Evolutionary conservation across 2,113 vertebrate species (phyloP).

Genomic region (Elachura formosa): DNA sequence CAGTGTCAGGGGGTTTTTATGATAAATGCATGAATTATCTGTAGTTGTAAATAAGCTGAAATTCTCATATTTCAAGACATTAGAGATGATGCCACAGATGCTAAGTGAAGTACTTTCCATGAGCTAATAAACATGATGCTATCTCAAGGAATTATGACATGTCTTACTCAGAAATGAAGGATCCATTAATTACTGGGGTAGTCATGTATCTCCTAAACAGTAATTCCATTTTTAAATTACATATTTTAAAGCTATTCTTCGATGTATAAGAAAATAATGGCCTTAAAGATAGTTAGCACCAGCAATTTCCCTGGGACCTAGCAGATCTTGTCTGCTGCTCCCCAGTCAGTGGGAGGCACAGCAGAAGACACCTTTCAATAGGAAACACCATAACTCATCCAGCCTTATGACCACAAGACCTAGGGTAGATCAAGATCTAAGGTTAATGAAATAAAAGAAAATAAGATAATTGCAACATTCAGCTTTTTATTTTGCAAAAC

Average conservation of each 20-base stretch:
- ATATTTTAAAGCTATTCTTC: conserved; percentile 13
- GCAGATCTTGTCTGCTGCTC: background rate
- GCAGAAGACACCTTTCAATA: background rate
- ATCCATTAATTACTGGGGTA: background rate
- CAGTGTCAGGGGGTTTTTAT: background rate
- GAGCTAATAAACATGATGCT: background rate
- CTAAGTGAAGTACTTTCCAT: background rate
- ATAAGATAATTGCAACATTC: background rate
- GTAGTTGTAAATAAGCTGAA: background rate
- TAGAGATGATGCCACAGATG: background rate
- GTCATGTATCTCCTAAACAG: background rate
- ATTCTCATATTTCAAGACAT: background rate
- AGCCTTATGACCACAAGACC: background rate
- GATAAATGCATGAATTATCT: background rate
- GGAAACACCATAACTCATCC: background rate
- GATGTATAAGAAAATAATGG: background rate
- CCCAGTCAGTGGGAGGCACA: background rate
- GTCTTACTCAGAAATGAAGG: background rate
- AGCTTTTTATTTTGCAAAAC: background rate
- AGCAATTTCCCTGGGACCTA: background rate
- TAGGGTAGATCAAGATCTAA: background rate
- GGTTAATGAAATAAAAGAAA: background rate
- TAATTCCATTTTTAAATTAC: conserved; percentile 4
- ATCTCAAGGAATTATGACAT: background rate
- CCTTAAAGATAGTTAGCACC: background rate